Conservation (phyloP, 2,113 vertebrate genomes). For the Cardinalis cardinalis region DNA sequence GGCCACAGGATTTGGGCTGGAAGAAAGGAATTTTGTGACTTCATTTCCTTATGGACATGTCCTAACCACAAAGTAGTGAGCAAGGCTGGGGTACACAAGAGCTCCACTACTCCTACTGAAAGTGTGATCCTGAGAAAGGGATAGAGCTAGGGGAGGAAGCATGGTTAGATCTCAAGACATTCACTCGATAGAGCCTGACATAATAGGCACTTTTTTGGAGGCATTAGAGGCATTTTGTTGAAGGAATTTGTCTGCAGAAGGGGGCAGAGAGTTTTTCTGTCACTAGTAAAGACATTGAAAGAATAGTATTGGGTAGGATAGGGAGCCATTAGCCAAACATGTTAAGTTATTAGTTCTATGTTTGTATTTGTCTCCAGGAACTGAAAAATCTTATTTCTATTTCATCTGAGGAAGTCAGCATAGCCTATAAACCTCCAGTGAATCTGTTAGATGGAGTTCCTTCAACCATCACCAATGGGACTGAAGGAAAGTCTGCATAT, state of each 20-base stretch:
- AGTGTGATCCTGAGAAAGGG: not conserved
- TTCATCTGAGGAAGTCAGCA: not conserved
- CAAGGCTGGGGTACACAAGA: not conserved
- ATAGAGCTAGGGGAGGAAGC: not conserved
- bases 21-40: not conserved
- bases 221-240: not conserved
- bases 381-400: not conserved
- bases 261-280: not conserved
- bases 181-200: not conserved
- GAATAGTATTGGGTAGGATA: not conserved
- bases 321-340: not conserved
- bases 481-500: not conserved
- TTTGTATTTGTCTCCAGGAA: not conserved
- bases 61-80: not conserved
- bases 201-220: no score
- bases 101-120: not conserved
- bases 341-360: not conserved
- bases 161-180: not conserved
- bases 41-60: not conserved
- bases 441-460: not conserved
- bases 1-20: not conserved
- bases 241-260: not conserved
- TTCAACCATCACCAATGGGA: not conserved
- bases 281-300: not conserved
- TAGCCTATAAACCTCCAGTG: not conserved